Conservation (phyloP, 2,113 vertebrate genomes). For the Silurus meridionalis region DNA sequence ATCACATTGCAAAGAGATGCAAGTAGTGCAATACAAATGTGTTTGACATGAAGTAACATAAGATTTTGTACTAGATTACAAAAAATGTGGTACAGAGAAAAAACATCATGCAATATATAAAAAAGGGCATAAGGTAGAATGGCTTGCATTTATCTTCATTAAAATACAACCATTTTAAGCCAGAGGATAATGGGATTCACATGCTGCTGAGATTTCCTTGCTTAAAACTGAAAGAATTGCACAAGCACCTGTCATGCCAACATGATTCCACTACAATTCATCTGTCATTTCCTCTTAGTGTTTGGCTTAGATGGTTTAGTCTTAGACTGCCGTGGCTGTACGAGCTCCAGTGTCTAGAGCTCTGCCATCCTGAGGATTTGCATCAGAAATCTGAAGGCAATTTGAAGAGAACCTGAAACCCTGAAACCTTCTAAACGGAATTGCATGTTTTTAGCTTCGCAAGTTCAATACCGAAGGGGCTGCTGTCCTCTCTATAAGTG, state of each 20-base stretch:
- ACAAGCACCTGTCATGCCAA: conserved; percentile 14
- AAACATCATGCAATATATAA: not conserved
- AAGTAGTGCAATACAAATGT: not conserved
- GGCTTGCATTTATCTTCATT: not conserved
- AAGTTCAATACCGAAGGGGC: conserved; percentile 62
- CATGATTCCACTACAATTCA: conserved; percentile 16
- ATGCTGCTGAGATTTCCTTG: not conserved
- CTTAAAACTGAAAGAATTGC: not conserved
- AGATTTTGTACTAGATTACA: not conserved
- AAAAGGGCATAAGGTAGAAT: not conserved
- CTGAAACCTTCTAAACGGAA: conserved; percentile 59
- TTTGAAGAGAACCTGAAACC: conserved; percentile 53
- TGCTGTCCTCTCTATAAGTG: conserved; percentile 58
- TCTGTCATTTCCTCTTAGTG: not conserved
- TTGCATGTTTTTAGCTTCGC: conserved; percentile 60
- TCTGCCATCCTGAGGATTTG: conserved; percentile 52
- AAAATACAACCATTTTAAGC: not conserved
- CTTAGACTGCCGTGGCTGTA: not conserved
- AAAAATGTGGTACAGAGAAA: not conserved
- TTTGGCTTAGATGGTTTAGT: conserved; percentile 17
- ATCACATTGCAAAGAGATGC: not conserved
- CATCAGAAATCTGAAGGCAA: conserved; percentile 59
- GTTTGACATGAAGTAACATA: not conserved
- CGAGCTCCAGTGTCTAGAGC: conserved; percentile 21
- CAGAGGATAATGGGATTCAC: not conserved